Base-by-base conservation (phyloP, 1,140 invertebrate species). In the Trypoxylus dichotomus region DNA sequence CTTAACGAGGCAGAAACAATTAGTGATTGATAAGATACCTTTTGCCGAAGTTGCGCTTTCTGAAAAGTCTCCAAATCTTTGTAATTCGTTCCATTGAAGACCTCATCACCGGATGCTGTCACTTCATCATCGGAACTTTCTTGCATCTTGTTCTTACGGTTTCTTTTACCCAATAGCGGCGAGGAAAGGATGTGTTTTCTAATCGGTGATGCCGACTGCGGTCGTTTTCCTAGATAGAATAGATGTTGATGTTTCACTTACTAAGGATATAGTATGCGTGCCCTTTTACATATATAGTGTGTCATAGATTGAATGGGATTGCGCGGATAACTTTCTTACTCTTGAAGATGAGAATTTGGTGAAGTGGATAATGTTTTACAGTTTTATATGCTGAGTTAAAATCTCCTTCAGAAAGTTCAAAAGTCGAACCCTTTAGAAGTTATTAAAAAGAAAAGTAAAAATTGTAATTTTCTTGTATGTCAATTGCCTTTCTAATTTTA, bases 21-120 rank as follows among this genome's bases (percentile, higher is more conserved):
- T n/a, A n/a, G 47, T n/a, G 47, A 47, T 3, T 47, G n/a, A 13
- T n/a, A 54, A n/a, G 32, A 54, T 85, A 97, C 96, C 92, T 98
- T 97, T 86, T 98, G 96, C 81, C 95, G 91, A 41, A 98, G 89
- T 83, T 97, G 96, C 47, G 95, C 94, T 87, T 98, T 98, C 85
- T 98, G 97, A 86, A 98, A 97, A 72, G 94, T 96, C 88, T 98
- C 96, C 76, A 98, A 89, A 86, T 98, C 94, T 78, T 92, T 91
- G 84, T 96, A 97, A 86, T 93, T 94, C 77, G 91, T 91, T 76
- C 89, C 88, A 81, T 90, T 91, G 80, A 90, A 88, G 79, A 88
- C 83, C 85, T 92, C 85, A 85, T 94, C 90, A 54, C 91, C 90
- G 74, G 90, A 90, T 76, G 91, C 87, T 21, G 90, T 89, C 15